Evolutionary conservation across 2,797 vertebrate genomes (phyloP).

Genomic region (Kryptopterus vitreolus): DNA sequence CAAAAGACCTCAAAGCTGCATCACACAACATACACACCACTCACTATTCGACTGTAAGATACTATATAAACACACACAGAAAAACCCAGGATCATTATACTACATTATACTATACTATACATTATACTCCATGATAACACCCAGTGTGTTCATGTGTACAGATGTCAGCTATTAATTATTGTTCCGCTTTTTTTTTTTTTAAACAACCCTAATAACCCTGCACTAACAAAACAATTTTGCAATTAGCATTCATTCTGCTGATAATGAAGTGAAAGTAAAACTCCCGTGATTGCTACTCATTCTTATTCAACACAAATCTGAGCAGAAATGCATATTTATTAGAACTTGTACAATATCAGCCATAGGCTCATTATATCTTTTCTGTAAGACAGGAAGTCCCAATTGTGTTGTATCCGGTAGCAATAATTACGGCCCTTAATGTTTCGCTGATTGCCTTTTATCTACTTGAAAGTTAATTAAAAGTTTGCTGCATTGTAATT

Average conservation of each 20-base stretch:
- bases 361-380: slow-evolving; percentile 30
- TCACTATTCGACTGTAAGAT: too few relatives aligned
- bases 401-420: slow-evolving; percentile 27
- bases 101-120: too few relatives aligned
- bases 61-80: background rate
- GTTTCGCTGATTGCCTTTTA: slow-evolving; percentile 33
- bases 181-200: background rate
- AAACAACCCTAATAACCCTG: background rate
- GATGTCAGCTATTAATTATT: background rate
- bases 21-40: too few relatives aligned
- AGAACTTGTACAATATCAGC: slow-evolving; percentile 24
- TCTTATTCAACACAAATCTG: slow-evolving; percentile 21
- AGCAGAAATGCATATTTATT: slow-evolving; percentile 31
- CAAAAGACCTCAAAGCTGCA: too few relatives aligned
- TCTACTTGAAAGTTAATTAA: slow-evolving; percentile 56
- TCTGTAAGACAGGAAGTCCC: slow-evolving; percentile 28
- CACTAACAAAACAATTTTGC: background rate
- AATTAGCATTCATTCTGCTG: slow-evolving; percentile 19
- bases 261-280: slow-evolving; percentile 17
- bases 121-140: too few relatives aligned
- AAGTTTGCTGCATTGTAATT: slow-evolving; percentile 46
- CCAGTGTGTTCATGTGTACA: too few relatives aligned
- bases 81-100: background rate
- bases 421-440: slow-evolving; percentile 38
- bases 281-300: background rate